Conservation (phyloP, 2,113 vertebrate species). For the western clawed frog (Xenopus tropicalis) region DNA sequence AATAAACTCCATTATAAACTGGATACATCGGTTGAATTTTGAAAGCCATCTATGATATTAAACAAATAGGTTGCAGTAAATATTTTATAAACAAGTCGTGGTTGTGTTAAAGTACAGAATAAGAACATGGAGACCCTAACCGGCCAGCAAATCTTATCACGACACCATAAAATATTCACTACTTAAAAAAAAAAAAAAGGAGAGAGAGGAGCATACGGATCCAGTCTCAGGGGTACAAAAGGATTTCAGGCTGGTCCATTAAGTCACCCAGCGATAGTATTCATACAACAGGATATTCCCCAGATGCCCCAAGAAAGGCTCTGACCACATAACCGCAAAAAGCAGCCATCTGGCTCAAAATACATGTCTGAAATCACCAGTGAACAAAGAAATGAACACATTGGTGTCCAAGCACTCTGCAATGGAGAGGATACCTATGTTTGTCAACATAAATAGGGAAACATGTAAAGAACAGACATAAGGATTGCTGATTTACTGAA, state of each 20-base stretch:
- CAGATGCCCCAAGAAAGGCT: slow-evolving; percentile 44
- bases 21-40: too few relatives aligned
- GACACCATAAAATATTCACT: slow-evolving; percentile 17
- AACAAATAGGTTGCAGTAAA: too few relatives aligned
- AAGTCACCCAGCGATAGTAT: slow-evolving; percentile 43
- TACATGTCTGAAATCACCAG: background rate
- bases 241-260: slow-evolving; percentile 38
- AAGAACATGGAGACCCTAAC: too few relatives aligned
- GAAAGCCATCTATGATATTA: too few relatives aligned
- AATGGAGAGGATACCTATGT: background rate
- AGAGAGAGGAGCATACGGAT: slow-evolving; percentile 26
- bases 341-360: slow-evolving; percentile 30
- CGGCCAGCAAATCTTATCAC: background rate
- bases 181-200: background rate
- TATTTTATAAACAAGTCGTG: too few relatives aligned
- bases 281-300: slow-evolving; percentile 48
- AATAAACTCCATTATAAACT: too few relatives aligned
- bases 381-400: background rate
- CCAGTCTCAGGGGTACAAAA: slow-evolving; percentile 48
- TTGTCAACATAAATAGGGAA: too few relatives aligned
- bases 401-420: background rate
- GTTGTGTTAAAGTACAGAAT: too few relatives aligned
- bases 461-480: too few relatives aligned
- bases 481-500: too few relatives aligned
- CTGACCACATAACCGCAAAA: background rate